Evolutionary conservation across 2,888 invertebrate species (phyloP), one percentile per base, ranked within the genome.

Genomic region (Patella ulyssiponensis): DNA sequence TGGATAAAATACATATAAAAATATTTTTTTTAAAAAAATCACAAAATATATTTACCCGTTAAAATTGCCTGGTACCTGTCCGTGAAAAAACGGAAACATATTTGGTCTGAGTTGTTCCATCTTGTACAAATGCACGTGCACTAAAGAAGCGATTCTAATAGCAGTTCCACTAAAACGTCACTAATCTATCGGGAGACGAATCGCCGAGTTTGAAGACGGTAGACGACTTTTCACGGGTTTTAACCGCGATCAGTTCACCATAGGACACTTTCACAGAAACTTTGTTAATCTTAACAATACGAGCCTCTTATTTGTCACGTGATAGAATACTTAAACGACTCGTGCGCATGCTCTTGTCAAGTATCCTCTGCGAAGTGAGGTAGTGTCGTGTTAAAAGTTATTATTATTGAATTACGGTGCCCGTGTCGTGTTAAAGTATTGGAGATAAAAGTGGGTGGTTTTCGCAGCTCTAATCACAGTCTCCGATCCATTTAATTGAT

Each of bases 51-150:
- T 75, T 77, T 80, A 80, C 79, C 79, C 77, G 51, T 75, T 75
- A 54, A 80, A 73, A n/a, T 77, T 77, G 12, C 76, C 51, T 23
- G 77, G 64, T 70, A 74, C 75, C 4, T 69, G 75, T 69, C 77
- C 77, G 15, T 75, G 70, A 53, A 80, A 77, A 71, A 75, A 75
- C 5, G 79, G 79, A 72, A 77, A 80, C 58, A 80, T 75, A 80
- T 73, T 77, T 23, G 72, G 79, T 44, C 79, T 20, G n/a, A 80
- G 20, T n/a, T 79, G 77, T 51, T 77, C 77, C 77, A 77, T 77
- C 3, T 33, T 17, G 58, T 20, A 44, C 27, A 51, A 74, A 44
- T 9, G 44, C 44, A 44, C 44, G 44, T 44, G 44, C 44, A 44
- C 44, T 44, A 44, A 44, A 7, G 44, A 44, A 44, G 44, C 44